Evolutionary conservation across 2,113 vertebrate genomes (phyloP).

Genomic region (Tragelaphus scriptus): DNA sequence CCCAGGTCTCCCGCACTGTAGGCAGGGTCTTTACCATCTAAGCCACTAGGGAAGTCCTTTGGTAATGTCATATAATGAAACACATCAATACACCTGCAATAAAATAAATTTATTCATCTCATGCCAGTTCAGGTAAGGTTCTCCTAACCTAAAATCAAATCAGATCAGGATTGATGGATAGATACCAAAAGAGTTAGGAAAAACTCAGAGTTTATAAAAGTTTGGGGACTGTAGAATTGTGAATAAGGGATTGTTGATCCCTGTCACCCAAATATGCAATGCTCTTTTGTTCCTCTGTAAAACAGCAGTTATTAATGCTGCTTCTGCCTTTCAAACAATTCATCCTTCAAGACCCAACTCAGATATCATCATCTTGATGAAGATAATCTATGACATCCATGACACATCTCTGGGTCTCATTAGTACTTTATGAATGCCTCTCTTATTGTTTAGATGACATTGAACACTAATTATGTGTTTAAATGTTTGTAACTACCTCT

Average conservation of each 20-base stretch:
- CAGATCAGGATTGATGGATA: not conserved
- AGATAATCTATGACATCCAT: not conserved
- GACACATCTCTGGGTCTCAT: not conserved
- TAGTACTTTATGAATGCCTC: not conserved
- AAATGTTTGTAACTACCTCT: not conserved
- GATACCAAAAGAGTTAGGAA: not conserved
- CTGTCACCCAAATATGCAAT: not conserved
- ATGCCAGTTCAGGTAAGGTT: not conserved
- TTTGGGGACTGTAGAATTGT: not conserved
- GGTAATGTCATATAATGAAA: not conserved
- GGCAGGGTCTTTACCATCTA: too few species aligned
- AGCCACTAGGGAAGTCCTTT: too few species aligned
- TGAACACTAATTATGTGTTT: not conserved
- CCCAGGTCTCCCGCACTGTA: too few species aligned
- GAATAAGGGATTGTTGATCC: not conserved
- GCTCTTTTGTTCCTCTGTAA: not conserved
- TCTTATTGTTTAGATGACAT: not conserved
- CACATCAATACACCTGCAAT: not conserved
- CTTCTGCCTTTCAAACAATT: not conserved
- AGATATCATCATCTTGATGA: not conserved
- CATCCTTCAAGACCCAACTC: not conserved
- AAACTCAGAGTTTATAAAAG: not conserved
- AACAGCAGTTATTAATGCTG: not conserved
- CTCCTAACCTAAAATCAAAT: not conserved
- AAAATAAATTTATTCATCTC: not conserved